phyloP scores from a whole-genome alignment of 2,797 vertebrate genomes.

The Pipistrellus pipistrellus region DNA sequence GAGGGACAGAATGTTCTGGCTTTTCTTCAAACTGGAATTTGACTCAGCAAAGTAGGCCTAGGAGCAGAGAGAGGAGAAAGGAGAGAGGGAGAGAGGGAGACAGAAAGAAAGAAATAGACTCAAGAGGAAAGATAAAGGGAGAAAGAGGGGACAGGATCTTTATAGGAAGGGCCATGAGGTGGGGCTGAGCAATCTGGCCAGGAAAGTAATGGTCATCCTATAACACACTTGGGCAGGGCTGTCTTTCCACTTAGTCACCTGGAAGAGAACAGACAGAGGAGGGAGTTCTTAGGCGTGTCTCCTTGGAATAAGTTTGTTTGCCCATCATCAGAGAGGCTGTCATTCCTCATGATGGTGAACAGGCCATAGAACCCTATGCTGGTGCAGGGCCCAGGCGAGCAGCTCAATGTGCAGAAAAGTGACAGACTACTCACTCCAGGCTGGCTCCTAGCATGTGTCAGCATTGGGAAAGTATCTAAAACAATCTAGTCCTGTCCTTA shows the following conservation, averaged over 20 bases:
- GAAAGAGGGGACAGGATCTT: neutral
- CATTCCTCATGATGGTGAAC: neutral
- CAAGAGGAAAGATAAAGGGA: neutral
- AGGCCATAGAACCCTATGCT: neutral
- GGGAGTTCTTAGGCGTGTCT: neutral
- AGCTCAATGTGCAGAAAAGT: neutral
- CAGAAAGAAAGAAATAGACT: neutral
- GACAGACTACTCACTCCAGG: neutral
- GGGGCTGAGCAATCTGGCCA: neutral
- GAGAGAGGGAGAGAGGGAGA: neutral
- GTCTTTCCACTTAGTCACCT: neutral
- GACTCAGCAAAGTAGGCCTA: neutral
- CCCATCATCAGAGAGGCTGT: neutral
- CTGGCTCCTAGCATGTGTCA: neutral
- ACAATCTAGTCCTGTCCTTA: neutral
- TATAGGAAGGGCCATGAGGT: neutral
- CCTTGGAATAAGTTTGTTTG: no score
- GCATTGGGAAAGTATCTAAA: neutral
- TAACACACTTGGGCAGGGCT: neutral
- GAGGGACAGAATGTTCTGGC: neutral
- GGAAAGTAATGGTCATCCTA: neutral
- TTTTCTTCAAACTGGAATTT: slow-evolving; percentile 19
- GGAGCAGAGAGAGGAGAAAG: neutral
- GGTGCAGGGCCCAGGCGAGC: neutral
- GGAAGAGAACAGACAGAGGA: neutral